phyloP scores from a whole-genome alignment of 1,140 invertebrate species.

The Epicauta chinensis region DNA sequence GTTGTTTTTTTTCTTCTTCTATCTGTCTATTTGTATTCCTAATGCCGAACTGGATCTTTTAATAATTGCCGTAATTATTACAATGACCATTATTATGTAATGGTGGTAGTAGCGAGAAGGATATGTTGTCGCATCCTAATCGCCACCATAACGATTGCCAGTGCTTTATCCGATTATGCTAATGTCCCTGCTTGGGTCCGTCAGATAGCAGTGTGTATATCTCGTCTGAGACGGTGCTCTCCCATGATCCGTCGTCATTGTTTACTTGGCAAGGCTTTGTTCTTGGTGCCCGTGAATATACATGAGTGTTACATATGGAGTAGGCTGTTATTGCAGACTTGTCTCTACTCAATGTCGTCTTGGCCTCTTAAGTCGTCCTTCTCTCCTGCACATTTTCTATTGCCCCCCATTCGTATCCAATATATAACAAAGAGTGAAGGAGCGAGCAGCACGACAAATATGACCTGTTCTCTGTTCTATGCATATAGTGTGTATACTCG shows the following conservation, averaged over 20 bases:
- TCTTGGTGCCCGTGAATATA: conserved; percentile 38
- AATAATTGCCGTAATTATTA: neutral
- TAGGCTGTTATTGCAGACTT: conserved; percentile 39
- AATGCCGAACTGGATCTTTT: no score
- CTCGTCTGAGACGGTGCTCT: conserved; percentile 14
- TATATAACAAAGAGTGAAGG: no score
- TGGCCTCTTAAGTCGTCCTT: neutral
- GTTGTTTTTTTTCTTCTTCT: no score
- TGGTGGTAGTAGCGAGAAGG: neutral
- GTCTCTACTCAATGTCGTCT: conserved; percentile 22
- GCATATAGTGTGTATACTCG: no score
- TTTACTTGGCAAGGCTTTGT: conserved; percentile 39
- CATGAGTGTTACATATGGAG: conserved; percentile 44
- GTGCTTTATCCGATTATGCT: conserved; percentile 32
- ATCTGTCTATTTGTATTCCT: no score
- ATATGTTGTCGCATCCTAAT: conserved; percentile 27
- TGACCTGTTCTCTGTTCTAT: no score
- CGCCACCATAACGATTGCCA: conserved; percentile 27
- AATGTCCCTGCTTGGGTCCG: conserved; percentile 23
- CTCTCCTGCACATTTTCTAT: no score
- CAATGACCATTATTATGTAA: conserved; percentile 22
- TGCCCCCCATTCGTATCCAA: no score
- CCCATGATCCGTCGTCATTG: conserved; percentile 24
- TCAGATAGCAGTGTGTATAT: conserved; percentile 17
- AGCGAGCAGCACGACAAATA: no score